A percentile compares a stretch with the other conserved stretches of the same genome.
phyloP scores from a whole-genome alignment of 1,140 invertebrate species.

The Arion vulgaris region DNA sequence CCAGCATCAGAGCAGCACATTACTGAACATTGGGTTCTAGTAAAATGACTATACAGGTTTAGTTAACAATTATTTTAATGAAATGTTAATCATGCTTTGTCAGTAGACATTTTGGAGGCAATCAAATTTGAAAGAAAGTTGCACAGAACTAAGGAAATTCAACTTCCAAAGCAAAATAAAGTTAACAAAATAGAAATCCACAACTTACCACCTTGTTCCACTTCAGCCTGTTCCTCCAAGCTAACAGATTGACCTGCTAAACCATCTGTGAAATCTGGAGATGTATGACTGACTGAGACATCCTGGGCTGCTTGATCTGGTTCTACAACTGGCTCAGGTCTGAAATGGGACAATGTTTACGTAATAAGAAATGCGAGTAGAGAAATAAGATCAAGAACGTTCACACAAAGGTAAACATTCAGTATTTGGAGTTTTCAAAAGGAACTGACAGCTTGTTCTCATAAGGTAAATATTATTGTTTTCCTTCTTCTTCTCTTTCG shows the following conservation, averaged over 20 bases:
- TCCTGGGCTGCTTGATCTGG: conserved; percentile 25
- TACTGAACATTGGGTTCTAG: too few relatives aligned
- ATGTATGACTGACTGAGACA: conserved; percentile 18
- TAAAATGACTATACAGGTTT: too few relatives aligned
- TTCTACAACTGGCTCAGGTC: conserved; percentile 39
- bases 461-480: too few relatives aligned
- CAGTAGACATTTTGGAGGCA: neutral
- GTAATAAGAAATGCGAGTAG: neutral
- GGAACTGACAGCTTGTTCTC: neutral
- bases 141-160: neutral
- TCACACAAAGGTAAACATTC: neutral
- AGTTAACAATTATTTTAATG: too few relatives aligned
- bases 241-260: conserved; percentile 2
- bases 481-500: too few relatives aligned
- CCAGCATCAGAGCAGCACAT: too few relatives aligned
- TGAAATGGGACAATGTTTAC: neutral
- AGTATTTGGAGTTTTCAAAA: neutral
- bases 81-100: neutral
- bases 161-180: neutral
- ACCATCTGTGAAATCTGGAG: conserved; percentile 9
- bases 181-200: neutral
- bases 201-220: neutral
- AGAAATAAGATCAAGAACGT: neutral
- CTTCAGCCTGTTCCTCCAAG: conserved; percentile 13
- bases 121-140: neutral